phyloP scores from a whole-genome alignment of 2,797 vertebrate genomes.

The Acrocephalus scirpaceus region DNA sequence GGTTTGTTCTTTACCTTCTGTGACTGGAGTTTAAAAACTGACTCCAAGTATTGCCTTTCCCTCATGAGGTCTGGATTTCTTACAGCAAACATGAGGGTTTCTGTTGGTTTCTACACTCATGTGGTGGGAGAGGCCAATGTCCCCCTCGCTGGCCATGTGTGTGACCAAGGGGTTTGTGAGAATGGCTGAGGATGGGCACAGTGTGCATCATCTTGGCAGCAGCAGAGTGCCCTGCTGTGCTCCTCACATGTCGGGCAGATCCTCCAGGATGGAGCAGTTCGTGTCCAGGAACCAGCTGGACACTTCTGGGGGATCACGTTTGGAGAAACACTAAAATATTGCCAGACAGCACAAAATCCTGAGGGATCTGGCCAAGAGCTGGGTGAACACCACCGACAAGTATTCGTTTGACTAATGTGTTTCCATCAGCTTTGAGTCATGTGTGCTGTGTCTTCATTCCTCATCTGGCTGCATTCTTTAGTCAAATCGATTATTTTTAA shows the following conservation, averaged over 20 bases:
- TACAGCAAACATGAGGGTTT: neutral
- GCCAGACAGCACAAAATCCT: neutral
- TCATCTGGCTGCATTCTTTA: neutral
- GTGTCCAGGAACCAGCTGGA: neutral
- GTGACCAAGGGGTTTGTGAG: neutral
- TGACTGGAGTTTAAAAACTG: neutral
- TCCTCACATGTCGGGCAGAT: neutral
- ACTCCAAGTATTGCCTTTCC: neutral
- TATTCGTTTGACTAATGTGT: conserved; percentile 19
- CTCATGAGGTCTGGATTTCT: neutral
- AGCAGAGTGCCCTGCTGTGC: neutral
- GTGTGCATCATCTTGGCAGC: neutral
- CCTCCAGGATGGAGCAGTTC: neutral
- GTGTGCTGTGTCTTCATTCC: neutral
- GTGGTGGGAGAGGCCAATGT: neutral
- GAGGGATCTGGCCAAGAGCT: neutral
- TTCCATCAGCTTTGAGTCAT: conserved; percentile 40
- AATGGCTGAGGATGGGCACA: neutral
- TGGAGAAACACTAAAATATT: neutral
- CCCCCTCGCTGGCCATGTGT: accelerated
- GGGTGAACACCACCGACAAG: neutral
- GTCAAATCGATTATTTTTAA: neutral
- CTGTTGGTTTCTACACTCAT: neutral
- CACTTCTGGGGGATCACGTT: neutral
- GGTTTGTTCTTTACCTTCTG: neutral